Evolutionary conservation across 2,113 vertebrate species (phyloP).

Genomic region (Alectura lathami): DNA sequence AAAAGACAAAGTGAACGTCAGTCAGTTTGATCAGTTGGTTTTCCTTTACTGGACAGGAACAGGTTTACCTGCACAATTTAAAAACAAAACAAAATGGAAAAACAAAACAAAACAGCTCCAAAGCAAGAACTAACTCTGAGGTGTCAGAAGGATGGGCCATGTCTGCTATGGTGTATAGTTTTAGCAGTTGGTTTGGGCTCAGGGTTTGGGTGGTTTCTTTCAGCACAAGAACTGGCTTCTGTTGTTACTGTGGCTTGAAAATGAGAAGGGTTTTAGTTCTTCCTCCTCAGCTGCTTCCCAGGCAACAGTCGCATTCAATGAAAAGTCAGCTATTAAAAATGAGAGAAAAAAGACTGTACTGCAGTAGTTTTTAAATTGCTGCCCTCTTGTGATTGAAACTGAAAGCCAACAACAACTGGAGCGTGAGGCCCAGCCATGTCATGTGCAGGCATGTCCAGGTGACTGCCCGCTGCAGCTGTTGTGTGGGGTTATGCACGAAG

Average conservation of each 20-base stretch:
- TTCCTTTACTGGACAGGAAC: background rate
- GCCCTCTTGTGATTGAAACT: slow-evolving; percentile 45
- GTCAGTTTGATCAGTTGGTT: background rate
- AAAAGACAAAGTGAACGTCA: background rate
- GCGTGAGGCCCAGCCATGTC: background rate
- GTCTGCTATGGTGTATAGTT: background rate
- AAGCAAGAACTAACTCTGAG: background rate
- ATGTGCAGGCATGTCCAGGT: background rate
- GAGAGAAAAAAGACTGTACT: background rate
- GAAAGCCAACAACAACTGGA: background rate
- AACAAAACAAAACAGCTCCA: background rate
- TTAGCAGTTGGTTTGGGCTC: background rate
- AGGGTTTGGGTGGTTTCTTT: background rate
- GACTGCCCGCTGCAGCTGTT: background rate
- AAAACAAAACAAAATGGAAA: background rate
- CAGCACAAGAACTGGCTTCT: background rate
- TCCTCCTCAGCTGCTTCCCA: background rate
- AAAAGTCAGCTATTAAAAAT: slow-evolving; percentile 17
- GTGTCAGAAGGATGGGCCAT: background rate
- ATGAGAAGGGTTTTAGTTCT: background rate
- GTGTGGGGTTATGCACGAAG: background rate
- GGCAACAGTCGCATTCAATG: background rate
- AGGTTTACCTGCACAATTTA: background rate
- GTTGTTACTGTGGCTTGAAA: background rate
- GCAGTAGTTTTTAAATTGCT: slow-evolving; percentile 35